phyloP scores from a whole-genome alignment of 2,888 invertebrate genomes.

The Priapulus caudatus region DNA sequence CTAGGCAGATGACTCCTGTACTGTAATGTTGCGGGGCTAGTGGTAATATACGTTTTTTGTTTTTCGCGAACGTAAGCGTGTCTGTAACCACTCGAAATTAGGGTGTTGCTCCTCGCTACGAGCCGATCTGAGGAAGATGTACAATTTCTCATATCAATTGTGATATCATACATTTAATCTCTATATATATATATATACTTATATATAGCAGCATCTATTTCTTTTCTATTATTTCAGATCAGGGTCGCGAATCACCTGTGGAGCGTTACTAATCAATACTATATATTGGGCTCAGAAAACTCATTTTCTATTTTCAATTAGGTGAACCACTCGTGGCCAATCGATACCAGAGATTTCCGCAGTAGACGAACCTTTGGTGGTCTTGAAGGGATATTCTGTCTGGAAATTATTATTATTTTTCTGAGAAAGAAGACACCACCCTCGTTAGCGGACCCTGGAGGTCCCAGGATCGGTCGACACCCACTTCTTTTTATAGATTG shows the following conservation, averaged over 20 bases:
- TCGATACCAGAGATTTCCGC: too few species aligned
- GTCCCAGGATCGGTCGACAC: constrained; percentile 64
- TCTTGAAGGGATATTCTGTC: too few species aligned
- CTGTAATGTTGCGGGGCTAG: constrained; percentile 98
- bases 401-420: too few species aligned
- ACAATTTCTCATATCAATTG: too few species aligned
- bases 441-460: constrained; percentile 92
- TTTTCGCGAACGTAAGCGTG: constrained; percentile 83
- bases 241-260: too few species aligned
- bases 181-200: background rate
- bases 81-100: constrained; percentile 29
- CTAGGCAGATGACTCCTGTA: constrained; percentile 94
- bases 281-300: too few species aligned
- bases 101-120: too few species aligned
- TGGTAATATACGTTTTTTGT: too few species aligned
- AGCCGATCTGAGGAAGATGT: too few species aligned
- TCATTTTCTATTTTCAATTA: too few species aligned
- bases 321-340: too few species aligned
- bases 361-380: constrained; percentile 98
- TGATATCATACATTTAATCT: background rate
- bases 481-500: constrained; percentile 74
- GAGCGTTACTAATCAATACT: too few species aligned
- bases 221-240: background rate
- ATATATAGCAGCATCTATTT: background rate
- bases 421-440: constrained; percentile 97